Conservation (phyloP, 1,140 invertebrate species). For the Cryptotermes secundus region DNA sequence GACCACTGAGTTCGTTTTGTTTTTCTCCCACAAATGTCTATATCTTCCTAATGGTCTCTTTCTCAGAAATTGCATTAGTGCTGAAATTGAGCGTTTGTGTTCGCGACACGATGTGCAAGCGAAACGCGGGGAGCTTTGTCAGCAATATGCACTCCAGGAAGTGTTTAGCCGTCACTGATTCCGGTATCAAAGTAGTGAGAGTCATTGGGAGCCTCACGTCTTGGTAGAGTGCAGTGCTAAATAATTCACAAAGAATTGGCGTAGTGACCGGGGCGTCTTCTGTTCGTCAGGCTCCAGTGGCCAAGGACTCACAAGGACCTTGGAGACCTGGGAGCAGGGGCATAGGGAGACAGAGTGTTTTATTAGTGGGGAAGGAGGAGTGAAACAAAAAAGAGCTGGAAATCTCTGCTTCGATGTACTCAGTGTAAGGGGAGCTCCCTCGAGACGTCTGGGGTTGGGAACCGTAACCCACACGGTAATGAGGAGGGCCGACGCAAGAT, state of each 20-base stretch:
- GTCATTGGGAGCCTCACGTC: not conserved
- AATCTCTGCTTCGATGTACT: too few relatives aligned
- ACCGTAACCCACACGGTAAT: not conserved
- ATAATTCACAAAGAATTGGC: constrained; percentile 1
- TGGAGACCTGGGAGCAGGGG: not conserved
- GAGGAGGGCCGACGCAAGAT: not conserved
- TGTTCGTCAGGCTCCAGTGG: not conserved
- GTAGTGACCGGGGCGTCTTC: not conserved
- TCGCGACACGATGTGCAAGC: too few relatives aligned
- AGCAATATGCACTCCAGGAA: not conserved
- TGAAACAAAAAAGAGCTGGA: too few relatives aligned
- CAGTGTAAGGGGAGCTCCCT: not conserved
- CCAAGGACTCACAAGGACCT: constrained; percentile 3
- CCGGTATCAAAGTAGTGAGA: not conserved
- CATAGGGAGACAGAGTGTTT: not conserved
- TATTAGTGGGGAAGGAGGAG: not conserved
- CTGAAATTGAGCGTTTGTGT: too few relatives aligned
- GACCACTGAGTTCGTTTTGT: too few relatives aligned
- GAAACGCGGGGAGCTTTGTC: too few relatives aligned
- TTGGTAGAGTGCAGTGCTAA: not conserved
- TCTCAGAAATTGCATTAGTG: too few relatives aligned
- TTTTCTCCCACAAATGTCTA: too few relatives aligned
- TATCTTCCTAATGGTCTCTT: too few relatives aligned
- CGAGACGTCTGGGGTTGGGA: not conserved
- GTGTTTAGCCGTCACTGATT: not conserved